These are phyloP conservation scores for Urosaurus nigricauda DNA, from an alignment of 2,797 vertebrate species.

Conservation along the genomic window DNA sequence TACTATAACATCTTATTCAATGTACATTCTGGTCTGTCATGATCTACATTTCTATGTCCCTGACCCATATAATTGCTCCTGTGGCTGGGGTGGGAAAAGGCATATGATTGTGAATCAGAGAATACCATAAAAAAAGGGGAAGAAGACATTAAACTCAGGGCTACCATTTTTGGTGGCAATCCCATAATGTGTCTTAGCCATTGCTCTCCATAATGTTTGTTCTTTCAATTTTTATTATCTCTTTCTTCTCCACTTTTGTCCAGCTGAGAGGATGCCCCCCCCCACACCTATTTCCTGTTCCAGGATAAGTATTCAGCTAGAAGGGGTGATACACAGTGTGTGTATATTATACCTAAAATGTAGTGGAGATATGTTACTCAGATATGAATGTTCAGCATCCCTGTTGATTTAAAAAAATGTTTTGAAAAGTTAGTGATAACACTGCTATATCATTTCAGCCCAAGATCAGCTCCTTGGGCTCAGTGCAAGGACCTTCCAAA, in stretches of 20 bases:
- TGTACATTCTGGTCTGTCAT: not conserved
- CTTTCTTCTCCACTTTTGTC: not conserved
- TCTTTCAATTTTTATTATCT: not conserved
- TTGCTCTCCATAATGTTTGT: not conserved
- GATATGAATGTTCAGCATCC: not conserved
- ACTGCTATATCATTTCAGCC: constrained; percentile 81
- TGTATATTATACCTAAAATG: not conserved
- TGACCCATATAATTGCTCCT: not conserved
- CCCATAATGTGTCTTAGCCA: not conserved
- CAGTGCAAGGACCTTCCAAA: constrained; percentile 94
- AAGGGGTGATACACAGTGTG: not conserved
- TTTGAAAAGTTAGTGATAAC: not conserved
- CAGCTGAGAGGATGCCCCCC: not conserved
- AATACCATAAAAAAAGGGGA: no score
- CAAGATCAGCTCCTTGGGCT: constrained; percentile 88
- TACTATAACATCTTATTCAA: not conserved
- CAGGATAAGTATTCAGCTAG: not conserved
- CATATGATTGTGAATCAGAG: not conserved
- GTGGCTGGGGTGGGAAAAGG: not conserved
- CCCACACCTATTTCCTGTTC: not conserved
- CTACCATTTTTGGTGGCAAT: not conserved
- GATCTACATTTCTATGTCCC: not conserved
- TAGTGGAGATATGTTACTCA: not conserved
- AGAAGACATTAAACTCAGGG: not conserved
- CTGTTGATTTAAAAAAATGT: not conserved